Base-by-base conservation (phyloP, 2,797 vertebrate genomes). In the Lagocephalus sceleratus region DNA sequence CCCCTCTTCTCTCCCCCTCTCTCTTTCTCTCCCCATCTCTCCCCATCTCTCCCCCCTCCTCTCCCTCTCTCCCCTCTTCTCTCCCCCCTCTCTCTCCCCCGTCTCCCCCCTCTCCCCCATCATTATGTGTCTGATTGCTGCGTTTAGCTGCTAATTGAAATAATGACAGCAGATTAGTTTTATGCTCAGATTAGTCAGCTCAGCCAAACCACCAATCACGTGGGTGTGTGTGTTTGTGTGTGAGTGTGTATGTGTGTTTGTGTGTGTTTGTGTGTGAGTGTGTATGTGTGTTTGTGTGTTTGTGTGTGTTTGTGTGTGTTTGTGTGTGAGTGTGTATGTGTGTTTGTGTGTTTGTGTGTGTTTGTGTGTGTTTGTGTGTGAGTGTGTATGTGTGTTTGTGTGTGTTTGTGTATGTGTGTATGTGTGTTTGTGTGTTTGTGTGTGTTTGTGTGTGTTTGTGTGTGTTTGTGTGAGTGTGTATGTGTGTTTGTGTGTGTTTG, bases 101-200 rank as follows among this genome's bases (percentile, higher is more conserved):
- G 60, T 55, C 58, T 55, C 64, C 65, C 57, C 6, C 69, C 73
- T 69, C 63, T 63, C 72, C 59, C 63, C 75, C 81, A 2, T 83
- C 69, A 80, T 85, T 75, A 82, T 78, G 63, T 15, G 48, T 42
- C 73, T 85, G 81, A 85, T 85, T 85, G 83, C 81, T 67, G 77
- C 76, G 68, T 85, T 83, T 85, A 83, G 75, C 69, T 83, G 69
- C 79, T 85, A 85, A 83, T 85, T 83, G 83, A 85, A 85, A 85
- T 85, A 85, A 85, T 83, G 83, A 79, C 68, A 71, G 76, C 80
- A 83, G 83, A 85, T 83, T 83, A 82, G 76, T 61, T 77, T 45
- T 50, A 63, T 32, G 63, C 76, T 85, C 82, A n/a, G n/a, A n/a
- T 83, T 77, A 83, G 81, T 80, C 83, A 79, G 76, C 75, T 78